Conservation (phyloP, 1,140 invertebrate genomes). For the Drosophila hydei region DNA sequence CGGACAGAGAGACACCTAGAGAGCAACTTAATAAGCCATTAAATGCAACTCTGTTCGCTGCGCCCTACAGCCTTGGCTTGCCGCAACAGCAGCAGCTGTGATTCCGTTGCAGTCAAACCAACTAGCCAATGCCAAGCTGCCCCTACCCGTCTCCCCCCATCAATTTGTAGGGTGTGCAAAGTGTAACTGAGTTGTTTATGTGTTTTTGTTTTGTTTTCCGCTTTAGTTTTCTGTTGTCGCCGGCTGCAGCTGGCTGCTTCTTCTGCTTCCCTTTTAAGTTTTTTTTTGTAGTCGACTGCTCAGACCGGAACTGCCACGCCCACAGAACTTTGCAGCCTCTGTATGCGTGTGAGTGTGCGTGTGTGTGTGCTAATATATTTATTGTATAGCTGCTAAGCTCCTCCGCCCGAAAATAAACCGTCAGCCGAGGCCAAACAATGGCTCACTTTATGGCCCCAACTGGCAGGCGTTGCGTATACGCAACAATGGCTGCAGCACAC, state of each 20-base stretch:
- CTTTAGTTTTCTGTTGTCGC: constrained; percentile 29
- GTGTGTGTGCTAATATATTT: constrained; percentile 71
- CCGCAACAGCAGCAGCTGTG: constrained; percentile 58
- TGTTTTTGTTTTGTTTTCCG: constrained; percentile 45
- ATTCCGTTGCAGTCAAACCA: constrained; percentile 20
- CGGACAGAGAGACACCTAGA: constrained; percentile 7
- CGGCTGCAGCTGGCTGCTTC: constrained; percentile 25
- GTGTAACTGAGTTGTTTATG: constrained; percentile 80
- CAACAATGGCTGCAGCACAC: constrained; percentile 28
- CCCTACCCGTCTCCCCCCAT: not conserved
- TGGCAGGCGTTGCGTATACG: constrained; percentile 55
- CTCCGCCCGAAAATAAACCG: constrained; percentile 1
- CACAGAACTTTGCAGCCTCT: constrained; percentile 52
- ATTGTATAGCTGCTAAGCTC: not conserved
- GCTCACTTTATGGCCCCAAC: constrained; percentile 52
- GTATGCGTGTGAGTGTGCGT: not conserved
- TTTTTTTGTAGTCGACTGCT: constrained; percentile 1
- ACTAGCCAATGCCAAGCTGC: not conserved
- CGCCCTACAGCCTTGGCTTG: not conserved
- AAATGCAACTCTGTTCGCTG: constrained; percentile 20
- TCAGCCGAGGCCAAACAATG: constrained; percentile 50
- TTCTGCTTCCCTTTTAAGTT: not conserved
- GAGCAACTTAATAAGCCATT: constrained; percentile 74
- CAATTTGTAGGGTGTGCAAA: constrained; percentile 31
- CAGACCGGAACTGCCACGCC: constrained; percentile 24